These are phyloP conservation scores for Adineta ricciae DNA, from an alignment of 2,888 invertebrate genomes.

Conservation along the genomic window DNA sequence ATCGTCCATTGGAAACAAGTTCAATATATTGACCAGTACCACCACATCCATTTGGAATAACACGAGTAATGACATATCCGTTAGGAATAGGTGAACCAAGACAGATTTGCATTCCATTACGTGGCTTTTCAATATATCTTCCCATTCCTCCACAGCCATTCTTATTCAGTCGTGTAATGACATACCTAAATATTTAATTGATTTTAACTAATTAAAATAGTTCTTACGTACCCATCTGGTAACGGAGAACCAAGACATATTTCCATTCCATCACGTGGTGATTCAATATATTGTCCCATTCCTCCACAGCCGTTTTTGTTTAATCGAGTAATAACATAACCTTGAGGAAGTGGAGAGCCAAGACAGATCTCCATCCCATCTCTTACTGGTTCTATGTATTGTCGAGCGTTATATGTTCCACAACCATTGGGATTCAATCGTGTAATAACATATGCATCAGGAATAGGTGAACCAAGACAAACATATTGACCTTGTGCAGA, in stretches of 20 bases:
- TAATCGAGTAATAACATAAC: too few species aligned
- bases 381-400: not conserved
- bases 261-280: not conserved
- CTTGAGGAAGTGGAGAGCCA: too few species aligned
- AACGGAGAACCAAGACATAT: not conserved
- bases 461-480: not conserved
- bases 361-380: too few species aligned
- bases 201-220: too few species aligned
- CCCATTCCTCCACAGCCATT: too few species aligned
- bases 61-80: not conserved
- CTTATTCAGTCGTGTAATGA: too few species aligned
- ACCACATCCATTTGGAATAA: not conserved
- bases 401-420: not conserved
- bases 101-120: too few species aligned
- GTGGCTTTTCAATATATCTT: too few species aligned
- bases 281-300: not conserved
- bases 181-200: too few species aligned
- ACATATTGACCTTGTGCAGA: not conserved
- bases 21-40: not conserved
- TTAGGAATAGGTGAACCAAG: too few species aligned
- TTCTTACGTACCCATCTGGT: too few species aligned
- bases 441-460: not conserved
- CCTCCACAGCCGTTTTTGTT: too few species aligned
- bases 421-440: not conserved
- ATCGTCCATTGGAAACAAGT: not conserved